phyloP scores from a whole-genome alignment of 2,888 invertebrate genomes.

The Brenthis ino region DNA sequence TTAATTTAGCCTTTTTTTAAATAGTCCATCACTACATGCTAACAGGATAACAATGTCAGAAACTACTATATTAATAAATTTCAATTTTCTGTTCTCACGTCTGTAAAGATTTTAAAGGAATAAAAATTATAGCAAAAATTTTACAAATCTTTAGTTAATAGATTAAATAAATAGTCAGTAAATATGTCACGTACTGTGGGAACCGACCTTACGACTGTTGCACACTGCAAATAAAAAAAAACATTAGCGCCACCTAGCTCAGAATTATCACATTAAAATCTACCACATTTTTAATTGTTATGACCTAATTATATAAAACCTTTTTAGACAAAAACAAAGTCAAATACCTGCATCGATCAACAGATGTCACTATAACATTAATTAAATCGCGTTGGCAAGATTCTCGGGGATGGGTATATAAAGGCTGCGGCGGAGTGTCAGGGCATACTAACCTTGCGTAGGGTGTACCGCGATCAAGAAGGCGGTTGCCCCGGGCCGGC shows the following conservation, averaged over 20 bases:
- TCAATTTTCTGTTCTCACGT: no score
- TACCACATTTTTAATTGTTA: neutral
- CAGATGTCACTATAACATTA: constrained; percentile 63
- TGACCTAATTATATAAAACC: neutral
- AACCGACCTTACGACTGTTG: no score
- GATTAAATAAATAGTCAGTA: no score
- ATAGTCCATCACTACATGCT: neutral
- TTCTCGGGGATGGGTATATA: constrained; percentile 52
- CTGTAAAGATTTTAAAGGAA: no score
- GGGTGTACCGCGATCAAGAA: constrained; percentile 87
- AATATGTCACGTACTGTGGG: no score
- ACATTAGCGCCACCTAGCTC: no score
- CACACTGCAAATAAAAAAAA: no score
- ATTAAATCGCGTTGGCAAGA: constrained; percentile 62
- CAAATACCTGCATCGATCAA: constrained; percentile 41
- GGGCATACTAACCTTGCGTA: constrained; percentile 87
- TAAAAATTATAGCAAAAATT: no score
- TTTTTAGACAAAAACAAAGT: neutral
- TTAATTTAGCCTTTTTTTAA: neutral
- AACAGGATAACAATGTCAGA: no score
- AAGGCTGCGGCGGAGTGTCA: neutral
- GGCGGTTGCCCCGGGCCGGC: constrained; percentile 85
- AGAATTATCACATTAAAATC: neutral
- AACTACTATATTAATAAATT: no score
- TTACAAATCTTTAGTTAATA: no score